phyloP scores from a whole-genome alignment of 2,888 invertebrate species.

The Drosophila fulvimacula region DNA sequence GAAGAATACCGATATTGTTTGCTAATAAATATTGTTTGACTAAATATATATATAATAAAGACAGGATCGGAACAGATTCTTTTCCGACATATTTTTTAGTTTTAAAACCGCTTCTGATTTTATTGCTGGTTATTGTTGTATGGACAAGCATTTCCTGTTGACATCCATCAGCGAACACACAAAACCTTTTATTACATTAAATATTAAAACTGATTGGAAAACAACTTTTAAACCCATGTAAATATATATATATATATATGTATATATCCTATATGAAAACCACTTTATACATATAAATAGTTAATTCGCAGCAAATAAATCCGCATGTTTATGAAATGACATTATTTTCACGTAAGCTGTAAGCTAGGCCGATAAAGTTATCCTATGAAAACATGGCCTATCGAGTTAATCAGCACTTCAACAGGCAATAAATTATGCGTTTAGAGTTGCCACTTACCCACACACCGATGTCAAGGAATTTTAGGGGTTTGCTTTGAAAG shows the following conservation, averaged over 20 bases:
- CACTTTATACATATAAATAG: neutral
- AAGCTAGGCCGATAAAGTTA: constrained; percentile 43
- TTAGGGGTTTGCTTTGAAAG: constrained; percentile 1
- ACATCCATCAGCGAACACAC: constrained; percentile 4
- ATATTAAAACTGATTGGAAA: neutral
- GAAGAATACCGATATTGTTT: too few relatives aligned
- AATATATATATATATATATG: neutral
- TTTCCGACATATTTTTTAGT: too few relatives aligned
- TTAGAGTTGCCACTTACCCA: constrained; percentile 10
- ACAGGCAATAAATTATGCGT: constrained; percentile 43
- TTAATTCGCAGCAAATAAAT: constrained; percentile 3
- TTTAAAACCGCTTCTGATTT: neutral
- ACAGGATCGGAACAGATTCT: neutral
- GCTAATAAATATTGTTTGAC: too few relatives aligned
- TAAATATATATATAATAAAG: too few relatives aligned
- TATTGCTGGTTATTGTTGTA: neutral
- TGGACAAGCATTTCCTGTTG: neutral
- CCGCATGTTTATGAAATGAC: constrained; percentile 14
- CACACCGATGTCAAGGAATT: constrained; percentile 4
- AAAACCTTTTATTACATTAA: constrained; percentile 13
- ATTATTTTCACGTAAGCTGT: constrained; percentile 32
- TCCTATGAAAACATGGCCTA: constrained; percentile 45
- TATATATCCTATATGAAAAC: neutral
- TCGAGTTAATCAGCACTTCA: constrained; percentile 60
- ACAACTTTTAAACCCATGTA: neutral